Evolutionary conservation across 2,113 vertebrate species (phyloP), one percentile per base, ranked within the genome.

Genomic region (Corythornis vintsioides): DNA sequence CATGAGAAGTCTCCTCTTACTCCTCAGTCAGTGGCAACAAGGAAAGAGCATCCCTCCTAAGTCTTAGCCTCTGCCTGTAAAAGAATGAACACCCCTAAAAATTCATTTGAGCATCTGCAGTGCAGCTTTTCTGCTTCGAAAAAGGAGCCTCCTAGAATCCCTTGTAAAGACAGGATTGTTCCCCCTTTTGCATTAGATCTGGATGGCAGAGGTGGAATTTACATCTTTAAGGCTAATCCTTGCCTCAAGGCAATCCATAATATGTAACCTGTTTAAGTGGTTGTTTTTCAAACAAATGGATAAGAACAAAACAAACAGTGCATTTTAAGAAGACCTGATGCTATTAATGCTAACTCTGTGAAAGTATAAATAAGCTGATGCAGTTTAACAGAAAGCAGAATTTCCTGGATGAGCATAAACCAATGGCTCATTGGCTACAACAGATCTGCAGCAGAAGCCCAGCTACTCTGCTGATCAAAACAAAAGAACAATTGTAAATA

Each of bases 381-480:
- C 52, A 52, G 35, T 45, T 83, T 74, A 94, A 71, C 19, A 86
- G 45, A 83, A 93, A 88, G 48, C 56, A 85, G 50, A 87, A 86
- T 91, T 92, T 92, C 71, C 63, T 65, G 59, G 40, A 71, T 8
- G 40, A 47, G 55, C 48, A 57, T 55, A 57, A 90, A 90, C 55
- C 71, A 63, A 66, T 63, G 56, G 52, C 59, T 94, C 45, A 70
- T 74, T 71, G 88, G 64, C 64, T 91, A 71, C 29, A 63, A 56
- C 2, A 53, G 59, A 64, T 18, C 61, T 84, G 72, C 64, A 85
- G 31, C 67, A 71, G 78, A 67, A 92, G 64, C 70, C n/a, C 82
- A 77, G 61, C 6, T 56, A 31, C 64, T 71, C 33, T 43, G 72
- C n/a, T 89, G 50, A 40, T 65, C 67, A 57, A 48, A 43, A 43